Conservation (phyloP, 2,888 invertebrate genomes). For the Acrocera orbiculus region DNA sequence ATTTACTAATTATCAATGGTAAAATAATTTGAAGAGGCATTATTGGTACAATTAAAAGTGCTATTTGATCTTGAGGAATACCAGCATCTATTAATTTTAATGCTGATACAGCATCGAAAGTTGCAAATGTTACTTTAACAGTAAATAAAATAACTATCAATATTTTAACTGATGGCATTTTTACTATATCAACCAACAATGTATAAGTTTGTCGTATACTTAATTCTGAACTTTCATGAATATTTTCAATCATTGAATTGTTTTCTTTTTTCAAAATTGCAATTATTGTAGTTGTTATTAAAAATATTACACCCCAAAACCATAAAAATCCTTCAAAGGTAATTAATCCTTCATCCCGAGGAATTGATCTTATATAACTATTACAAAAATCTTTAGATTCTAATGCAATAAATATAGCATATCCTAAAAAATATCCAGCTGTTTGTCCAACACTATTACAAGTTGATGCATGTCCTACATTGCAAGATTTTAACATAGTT, state of each 20-base stretch:
- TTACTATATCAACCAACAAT: constrained; percentile 64
- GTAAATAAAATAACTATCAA: constrained; percentile 71
- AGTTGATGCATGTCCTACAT: constrained; percentile 96
- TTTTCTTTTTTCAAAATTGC: constrained; percentile 75
- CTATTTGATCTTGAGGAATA: constrained; percentile 86
- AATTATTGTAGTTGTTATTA: constrained; percentile 76
- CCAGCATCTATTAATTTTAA: constrained; percentile 92
- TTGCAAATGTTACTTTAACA: constrained; percentile 85
- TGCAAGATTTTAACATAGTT: constrained; percentile 93
- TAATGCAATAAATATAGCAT: constrained; percentile 87
- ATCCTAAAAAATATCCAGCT: constrained; percentile 90
- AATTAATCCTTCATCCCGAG: constrained; percentile 52
- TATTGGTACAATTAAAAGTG: constrained; percentile 80
- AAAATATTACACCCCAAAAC: constrained; percentile 89
- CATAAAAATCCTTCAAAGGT: constrained; percentile 69
- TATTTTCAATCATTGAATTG: constrained; percentile 30
- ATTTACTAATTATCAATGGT: constrained; percentile 56
- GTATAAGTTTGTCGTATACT: constrained; percentile 57
- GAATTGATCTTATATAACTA: constrained; percentile 60
- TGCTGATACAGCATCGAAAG: constrained; percentile 86
- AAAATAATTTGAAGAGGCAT: constrained; percentile 87
- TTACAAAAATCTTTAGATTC: constrained; percentile 96
- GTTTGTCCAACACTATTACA: constrained; percentile 99
- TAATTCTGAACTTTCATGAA: constrained; percentile 28
- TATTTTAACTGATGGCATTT: constrained; percentile 62